Conservation (phyloP, 2,888 invertebrate genomes). For the Tanypteryx hageni region DNA sequence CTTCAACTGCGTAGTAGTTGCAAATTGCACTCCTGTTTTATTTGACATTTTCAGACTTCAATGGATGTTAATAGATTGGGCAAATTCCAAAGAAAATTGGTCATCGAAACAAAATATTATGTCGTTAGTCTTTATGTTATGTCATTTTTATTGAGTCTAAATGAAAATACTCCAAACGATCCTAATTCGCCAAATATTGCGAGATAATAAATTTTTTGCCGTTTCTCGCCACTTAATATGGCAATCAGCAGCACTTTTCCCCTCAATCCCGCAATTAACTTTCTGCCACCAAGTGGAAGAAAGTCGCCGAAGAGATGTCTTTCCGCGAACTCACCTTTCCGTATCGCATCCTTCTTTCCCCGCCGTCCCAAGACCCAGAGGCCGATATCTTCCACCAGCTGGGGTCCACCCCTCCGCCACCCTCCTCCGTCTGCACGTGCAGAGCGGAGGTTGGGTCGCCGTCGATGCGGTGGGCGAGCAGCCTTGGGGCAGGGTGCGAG, state of each 20-base stretch:
- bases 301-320: no score
- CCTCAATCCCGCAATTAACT: no score
- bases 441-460: conserved; percentile 15
- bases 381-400: conserved; percentile 56
- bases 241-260: background rate
- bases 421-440: conserved; percentile 45
- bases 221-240: background rate
- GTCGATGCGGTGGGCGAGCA: conserved; percentile 4
- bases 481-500: background rate
- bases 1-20: no score
- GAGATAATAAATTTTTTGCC: background rate
- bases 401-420: conserved; percentile 39
- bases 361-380: conserved; percentile 45
- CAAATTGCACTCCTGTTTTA: no score
- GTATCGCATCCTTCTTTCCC: conserved; percentile 35
- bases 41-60: no score
- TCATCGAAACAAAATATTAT: background rate
- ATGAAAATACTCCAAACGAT: background rate
- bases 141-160: background rate
- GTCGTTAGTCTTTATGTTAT: background rate
- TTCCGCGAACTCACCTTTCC: conserved; percentile 2
- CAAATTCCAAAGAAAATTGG: background rate
- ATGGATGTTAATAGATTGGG: no score
- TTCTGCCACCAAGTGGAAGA: background rate
- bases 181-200: background rate